These are phyloP conservation scores for Sitta europaea DNA, from an alignment of 2,113 vertebrate genomes.

Conservation along the genomic window DNA sequence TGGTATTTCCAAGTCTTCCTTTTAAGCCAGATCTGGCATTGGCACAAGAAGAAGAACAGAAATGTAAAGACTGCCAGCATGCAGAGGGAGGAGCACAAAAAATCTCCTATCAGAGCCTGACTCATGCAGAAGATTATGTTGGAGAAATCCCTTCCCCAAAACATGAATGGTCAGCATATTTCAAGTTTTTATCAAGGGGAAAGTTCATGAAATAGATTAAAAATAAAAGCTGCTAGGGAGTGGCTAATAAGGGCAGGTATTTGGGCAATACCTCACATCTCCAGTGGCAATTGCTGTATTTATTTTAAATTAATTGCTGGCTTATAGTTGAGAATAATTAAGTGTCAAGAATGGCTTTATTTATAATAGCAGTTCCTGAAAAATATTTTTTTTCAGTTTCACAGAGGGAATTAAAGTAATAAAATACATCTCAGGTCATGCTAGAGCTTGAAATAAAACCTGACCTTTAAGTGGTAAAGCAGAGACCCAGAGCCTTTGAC, in stretches of 20 bases:
- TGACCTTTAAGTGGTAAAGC: not conserved
- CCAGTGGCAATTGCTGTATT: not conserved
- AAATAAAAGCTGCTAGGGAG: not conserved
- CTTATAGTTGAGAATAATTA: not conserved
- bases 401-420: not conserved
- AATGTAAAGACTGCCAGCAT: not conserved
- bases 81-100: conserved; percentile 6
- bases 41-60: not conserved
- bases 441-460: not conserved
- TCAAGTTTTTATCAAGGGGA: not conserved
- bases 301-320: not conserved
- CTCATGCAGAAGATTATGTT: not conserved
- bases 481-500: not conserved
- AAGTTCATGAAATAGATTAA: not conserved
- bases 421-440: not conserved
- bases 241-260: not conserved
- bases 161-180: not conserved
- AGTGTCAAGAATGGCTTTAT: not conserved
- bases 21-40: not conserved
- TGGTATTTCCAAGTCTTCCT: not conserved
- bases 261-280: not conserved
- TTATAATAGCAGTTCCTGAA: not conserved
- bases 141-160: not conserved
- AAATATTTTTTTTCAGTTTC: not conserved
- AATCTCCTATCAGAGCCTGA: conserved; percentile 4